These are phyloP conservation scores for Chrysomela aeneicollis DNA, from an alignment of 2,888 invertebrate genomes.

Conservation along the genomic window DNA sequence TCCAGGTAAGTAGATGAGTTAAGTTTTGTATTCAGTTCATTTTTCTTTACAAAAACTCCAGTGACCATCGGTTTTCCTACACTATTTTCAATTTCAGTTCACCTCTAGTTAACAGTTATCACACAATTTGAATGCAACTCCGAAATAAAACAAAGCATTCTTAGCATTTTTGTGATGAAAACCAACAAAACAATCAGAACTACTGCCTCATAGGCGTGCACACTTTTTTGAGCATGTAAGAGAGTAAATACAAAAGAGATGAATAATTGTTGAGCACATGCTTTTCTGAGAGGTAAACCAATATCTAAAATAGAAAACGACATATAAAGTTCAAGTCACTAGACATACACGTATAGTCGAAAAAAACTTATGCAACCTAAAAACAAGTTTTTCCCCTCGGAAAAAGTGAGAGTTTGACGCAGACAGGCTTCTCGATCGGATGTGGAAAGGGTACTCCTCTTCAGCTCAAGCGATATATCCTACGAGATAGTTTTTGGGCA, in stretches of 20 bases:
- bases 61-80: not conserved
- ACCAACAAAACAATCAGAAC: too few species aligned
- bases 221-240: not conserved
- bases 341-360: conserved; percentile 21
- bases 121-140: conserved; percentile 37
- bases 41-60: conserved; percentile 2
- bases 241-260: too few species aligned
- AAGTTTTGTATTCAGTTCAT: not conserved
- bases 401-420: conserved; percentile 42
- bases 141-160: too few species aligned
- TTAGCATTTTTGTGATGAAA: too few species aligned
- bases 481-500: conserved; percentile 83
- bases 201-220: too few species aligned
- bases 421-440: conserved; percentile 44
- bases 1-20: not conserved
- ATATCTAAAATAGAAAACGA: conserved; percentile 45
- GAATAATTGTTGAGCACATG: conserved; percentile 12
- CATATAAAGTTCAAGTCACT: conserved; percentile 31
- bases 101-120: conserved; percentile 53
- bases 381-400: conserved; percentile 29
- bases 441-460: conserved; percentile 40
- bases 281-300: conserved; percentile 22
- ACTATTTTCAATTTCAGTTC: conserved; percentile 51
- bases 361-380: conserved; percentile 35
- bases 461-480: conserved; percentile 63